phyloP scores from a whole-genome alignment of 1,140 invertebrate genomes.

The Mizuhopecten yessoensis region DNA sequence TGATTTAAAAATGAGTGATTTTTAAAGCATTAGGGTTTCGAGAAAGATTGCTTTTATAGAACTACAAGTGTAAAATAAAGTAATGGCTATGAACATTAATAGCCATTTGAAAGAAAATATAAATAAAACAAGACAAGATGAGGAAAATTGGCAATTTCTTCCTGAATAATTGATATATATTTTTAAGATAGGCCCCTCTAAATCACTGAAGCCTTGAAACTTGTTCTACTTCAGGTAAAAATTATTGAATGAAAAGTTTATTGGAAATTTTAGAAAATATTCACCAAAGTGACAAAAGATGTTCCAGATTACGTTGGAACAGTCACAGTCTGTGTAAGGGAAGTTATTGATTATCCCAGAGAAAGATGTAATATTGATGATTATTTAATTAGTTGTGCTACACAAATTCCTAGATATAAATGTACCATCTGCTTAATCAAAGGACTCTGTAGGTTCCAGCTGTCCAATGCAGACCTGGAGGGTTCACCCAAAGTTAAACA shows the following conservation, averaged over 20 bases:
- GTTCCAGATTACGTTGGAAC: background rate
- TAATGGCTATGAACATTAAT: no score
- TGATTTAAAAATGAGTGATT: no score
- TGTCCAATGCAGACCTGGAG: background rate
- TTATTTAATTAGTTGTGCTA: background rate
- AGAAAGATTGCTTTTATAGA: no score
- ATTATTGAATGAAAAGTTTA: background rate
- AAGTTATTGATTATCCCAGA: no score
- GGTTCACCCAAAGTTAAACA: background rate
- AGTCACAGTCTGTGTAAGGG: no score
- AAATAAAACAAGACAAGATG: no score
- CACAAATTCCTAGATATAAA: background rate
- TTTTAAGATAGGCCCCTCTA: no score
- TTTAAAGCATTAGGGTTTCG: no score
- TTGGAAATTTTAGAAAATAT: background rate
- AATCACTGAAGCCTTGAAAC: background rate
- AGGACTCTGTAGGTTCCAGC: background rate
- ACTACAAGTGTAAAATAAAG: no score
- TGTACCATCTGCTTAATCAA: background rate
- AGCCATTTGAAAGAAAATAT: no score
- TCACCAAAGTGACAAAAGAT: background rate
- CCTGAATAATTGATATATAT: no score
- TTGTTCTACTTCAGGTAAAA: background rate
- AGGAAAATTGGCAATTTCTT: no score
- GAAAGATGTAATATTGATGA: background rate